phyloP scores from a whole-genome alignment of 2,797 vertebrate species.

The Petrocephalus schoutedeni region DNA sequence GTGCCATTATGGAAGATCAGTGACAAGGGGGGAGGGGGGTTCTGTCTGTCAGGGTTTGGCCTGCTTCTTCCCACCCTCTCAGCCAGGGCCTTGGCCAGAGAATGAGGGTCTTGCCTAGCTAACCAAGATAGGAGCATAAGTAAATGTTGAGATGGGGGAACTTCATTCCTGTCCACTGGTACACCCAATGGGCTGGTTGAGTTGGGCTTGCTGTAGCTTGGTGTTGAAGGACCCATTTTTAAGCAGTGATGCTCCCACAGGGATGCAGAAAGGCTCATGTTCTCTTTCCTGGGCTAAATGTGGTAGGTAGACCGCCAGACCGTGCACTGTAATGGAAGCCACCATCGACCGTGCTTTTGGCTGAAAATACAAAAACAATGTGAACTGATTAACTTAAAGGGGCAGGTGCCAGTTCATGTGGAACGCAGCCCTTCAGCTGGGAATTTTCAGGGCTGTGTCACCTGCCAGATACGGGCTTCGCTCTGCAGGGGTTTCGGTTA shows the following conservation, averaged over 20 bases:
- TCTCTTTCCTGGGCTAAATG: background rate
- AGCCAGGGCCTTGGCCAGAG: background rate
- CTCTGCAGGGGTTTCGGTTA: background rate
- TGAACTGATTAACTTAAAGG: conserved; percentile 8
- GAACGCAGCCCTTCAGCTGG: background rate
- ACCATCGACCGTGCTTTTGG: background rate
- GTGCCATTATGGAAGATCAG: background rate
- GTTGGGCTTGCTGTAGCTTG: background rate
- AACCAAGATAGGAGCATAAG: background rate
- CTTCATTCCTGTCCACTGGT: background rate
- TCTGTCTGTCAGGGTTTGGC: background rate
- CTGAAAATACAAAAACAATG: background rate
- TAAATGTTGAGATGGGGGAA: background rate
- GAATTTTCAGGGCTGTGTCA: background rate
- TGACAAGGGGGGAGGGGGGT: background rate
- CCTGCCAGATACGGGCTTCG: background rate
- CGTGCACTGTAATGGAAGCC: background rate
- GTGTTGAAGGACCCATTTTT: background rate
- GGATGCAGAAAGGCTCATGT: background rate
- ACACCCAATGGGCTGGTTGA: background rate
- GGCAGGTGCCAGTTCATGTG: background rate
- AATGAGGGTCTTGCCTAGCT: background rate
- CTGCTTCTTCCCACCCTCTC: background rate
- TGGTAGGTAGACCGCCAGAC: background rate
- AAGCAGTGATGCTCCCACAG: background rate